A percentile compares a stretch with the other conserved stretches of the same genome.
These are phyloP conservation scores for Ephydatia muelleri DNA, from an alignment of 37 sponge, comb jelly and placozoan genomes.

Conservation along the genomic window DNA sequence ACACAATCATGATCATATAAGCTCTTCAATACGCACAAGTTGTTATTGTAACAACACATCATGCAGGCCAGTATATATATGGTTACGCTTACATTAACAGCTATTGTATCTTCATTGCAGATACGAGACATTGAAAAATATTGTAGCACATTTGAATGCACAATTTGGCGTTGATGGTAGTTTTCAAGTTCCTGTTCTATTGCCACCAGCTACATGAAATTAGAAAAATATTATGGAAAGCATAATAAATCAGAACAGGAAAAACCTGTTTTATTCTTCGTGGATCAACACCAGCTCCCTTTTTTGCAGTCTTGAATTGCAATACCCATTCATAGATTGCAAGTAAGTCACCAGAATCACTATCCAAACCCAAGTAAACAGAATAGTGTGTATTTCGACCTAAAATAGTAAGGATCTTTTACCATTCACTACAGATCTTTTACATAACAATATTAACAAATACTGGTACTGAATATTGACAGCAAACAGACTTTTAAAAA, in stretches of 20 bases:
- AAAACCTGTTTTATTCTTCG: slow-evolving; percentile 51
- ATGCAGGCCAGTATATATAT: no score
- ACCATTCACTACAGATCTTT: no score
- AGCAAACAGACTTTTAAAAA: no score
- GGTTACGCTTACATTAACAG: slow-evolving; percentile 55
- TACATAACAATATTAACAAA: no score
- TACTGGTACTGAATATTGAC: no score
- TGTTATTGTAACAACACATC: no score
- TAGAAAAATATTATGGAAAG: background rate
- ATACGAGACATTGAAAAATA: slow-evolving; percentile 55
- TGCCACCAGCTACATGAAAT: background rate
- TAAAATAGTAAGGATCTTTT: no score
- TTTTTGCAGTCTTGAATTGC: slow-evolving; percentile 46
- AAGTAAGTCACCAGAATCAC: slow-evolving; percentile 57
- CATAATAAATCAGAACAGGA: no score
- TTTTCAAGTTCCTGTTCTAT: slow-evolving; percentile 62
- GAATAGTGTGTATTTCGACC: slow-evolving; percentile 9
- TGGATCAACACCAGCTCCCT: background rate
- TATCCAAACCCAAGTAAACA: slow-evolving; percentile 64
- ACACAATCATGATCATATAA: no score
- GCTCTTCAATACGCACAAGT: no score
- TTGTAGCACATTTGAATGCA: slow-evolving; percentile 58
- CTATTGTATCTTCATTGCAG: slow-evolving; percentile 28
- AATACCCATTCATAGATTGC: slow-evolving; percentile 72
- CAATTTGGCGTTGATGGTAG: slow-evolving; percentile 12